phyloP scores from a whole-genome alignment of 2,797 vertebrate species.

The Hemibagrus guttatus region DNA sequence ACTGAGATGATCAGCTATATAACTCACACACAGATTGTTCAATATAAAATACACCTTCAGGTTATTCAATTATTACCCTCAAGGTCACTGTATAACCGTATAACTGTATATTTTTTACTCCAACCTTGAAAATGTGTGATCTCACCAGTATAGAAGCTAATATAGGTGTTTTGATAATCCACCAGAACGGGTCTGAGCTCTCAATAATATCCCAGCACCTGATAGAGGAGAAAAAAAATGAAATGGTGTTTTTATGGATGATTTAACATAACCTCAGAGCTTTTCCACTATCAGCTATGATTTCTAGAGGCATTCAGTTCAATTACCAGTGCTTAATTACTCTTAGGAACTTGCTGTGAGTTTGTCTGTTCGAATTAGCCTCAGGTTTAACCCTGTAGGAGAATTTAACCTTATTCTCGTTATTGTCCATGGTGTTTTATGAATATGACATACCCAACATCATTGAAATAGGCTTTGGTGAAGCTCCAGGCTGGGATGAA shows the following conservation, averaged over 20 bases:
- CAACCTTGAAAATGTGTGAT: constrained; percentile 26
- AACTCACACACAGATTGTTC: constrained; percentile 17
- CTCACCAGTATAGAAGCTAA: constrained; percentile 91
- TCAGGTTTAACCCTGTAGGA: not conserved
- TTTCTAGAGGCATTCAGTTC: constrained; percentile 6
- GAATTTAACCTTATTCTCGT: not conserved
- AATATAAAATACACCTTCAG: constrained; percentile 22
- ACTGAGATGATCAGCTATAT: not conserved
- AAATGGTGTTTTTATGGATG: constrained; percentile 25
- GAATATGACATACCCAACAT: constrained; percentile 73
- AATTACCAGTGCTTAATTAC: not conserved
- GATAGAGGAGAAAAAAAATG: constrained; percentile 21
- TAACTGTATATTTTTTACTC: constrained; percentile 23
- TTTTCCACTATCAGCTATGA: constrained; percentile 25
- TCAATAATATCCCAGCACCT: constrained; percentile 94
- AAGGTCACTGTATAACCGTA: constrained; percentile 13
- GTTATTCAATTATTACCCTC: constrained; percentile 19
- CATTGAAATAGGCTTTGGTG: constrained; percentile 79
- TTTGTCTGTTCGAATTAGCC: constrained; percentile 1
- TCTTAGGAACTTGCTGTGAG: not conserved
- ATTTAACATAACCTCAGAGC: constrained; percentile 18
- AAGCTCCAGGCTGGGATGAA: constrained; percentile 90
- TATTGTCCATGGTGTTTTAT: not conserved
- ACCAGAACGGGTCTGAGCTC: constrained; percentile 84
- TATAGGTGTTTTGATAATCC: constrained; percentile 96